Evolutionary conservation across 2,888 invertebrate species (phyloP), one percentile per base, ranked within the genome.

Genomic region (Gymnocheta viridis): DNA sequence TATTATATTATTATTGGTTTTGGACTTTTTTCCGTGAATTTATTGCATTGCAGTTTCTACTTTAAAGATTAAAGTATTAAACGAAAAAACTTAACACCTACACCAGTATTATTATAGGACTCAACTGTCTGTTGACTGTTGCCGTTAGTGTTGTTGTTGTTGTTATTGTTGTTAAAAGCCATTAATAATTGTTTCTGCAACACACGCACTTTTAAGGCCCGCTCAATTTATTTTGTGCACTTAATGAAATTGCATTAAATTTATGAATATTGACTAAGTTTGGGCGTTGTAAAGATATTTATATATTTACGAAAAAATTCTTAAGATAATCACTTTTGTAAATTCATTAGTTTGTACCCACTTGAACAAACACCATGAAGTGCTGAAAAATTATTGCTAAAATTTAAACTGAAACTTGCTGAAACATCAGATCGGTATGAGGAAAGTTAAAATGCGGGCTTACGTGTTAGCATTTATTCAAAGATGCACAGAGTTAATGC

Each of bases 101-200:
- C 51, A 54, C 49, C 12, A 22, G 35, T 19, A 35, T 22, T 22
- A 24, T 4, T 27, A 27, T 44, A 58, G 32, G 29, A 72, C 70
- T 58, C 2, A 17, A 69, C 17, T 27, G 67, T 35, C 12, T 38
- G 24, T 9, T 19, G 66, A 27, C n/a, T n/a, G n/a, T n/a, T n/a
- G n/a, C n/a, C n/a, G n/a, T n/a, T n/a, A n/a, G 5, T 62, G 24
- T 27, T 22, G 5, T 27, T 44, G 17, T 24, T 60, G 10, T 35
- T 60, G 22, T 38, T 29, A 2, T 22, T 32, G 32, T 12, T 38
- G n/a, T 27, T 29, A 19, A 41, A 67, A 60, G 58, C 58, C 35
- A 72, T 72, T 41, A 60, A 60, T 72, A 60, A 47, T 60, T 72
- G 58, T 24, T 70, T 24, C 32, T 72, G 2, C 44, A 47, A 49